A percentile compares a stretch with the other conserved stretches of the same genome.
phyloP scores from a whole-genome alignment of 2,888 invertebrate species.

The Acronicta leporina region DNA sequence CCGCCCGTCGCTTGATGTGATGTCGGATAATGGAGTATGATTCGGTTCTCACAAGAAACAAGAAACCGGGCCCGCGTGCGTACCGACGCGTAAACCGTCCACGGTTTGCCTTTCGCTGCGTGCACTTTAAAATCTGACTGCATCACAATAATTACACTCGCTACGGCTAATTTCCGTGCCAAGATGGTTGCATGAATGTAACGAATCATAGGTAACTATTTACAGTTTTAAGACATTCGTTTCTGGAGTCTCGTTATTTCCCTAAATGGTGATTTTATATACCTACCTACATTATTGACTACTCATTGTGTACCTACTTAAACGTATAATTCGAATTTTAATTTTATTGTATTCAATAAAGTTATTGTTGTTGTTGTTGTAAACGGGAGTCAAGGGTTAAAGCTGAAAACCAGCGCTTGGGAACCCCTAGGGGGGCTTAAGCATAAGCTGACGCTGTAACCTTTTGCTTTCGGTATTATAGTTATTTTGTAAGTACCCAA shows the following conservation, averaged over 20 bases:
- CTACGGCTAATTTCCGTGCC: conserved; percentile 67
- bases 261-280: conserved; percentile 69
- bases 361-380: too few species aligned
- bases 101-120: conserved; percentile 55
- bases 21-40: conserved; percentile 67
- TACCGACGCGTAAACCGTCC: conserved; percentile 59
- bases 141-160: conserved; percentile 69
- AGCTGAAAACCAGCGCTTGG: too few species aligned
- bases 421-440: too few species aligned
- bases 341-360: too few species aligned
- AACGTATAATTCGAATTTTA: too few species aligned
- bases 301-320: conserved; percentile 74
- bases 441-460: too few species aligned
- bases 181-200: conserved; percentile 65
- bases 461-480: too few species aligned
- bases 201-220: conserved; percentile 74
- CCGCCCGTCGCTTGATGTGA: conserved; percentile 61
- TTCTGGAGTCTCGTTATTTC: conserved; percentile 70
- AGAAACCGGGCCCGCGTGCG: conserved; percentile 37
- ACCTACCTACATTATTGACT: conserved; percentile 69
- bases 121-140: conserved; percentile 52
- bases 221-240: conserved; percentile 72
- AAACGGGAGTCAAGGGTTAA: too few species aligned
- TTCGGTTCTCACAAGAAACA: conserved; percentile 52
- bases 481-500: too few species aligned